Conservation (phyloP, 2,888 invertebrate species). For the Aethes cnicana region DNA sequence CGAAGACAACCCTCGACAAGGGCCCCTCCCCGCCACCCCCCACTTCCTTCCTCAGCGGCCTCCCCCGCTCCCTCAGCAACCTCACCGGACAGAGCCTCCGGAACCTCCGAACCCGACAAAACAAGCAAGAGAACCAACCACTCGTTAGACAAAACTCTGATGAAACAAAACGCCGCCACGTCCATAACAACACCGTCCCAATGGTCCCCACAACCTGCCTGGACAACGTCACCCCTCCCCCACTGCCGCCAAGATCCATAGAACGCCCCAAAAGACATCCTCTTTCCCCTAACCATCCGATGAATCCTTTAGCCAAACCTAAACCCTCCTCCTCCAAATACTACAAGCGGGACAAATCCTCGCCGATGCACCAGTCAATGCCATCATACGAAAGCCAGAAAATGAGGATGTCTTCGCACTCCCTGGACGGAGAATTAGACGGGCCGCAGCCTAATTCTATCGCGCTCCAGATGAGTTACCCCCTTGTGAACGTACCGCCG, state of each 20-base stretch:
- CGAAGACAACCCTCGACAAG: constrained; percentile 42
- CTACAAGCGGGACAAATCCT: constrained; percentile 47
- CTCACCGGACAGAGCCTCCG: constrained; percentile 73
- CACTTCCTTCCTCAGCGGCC: constrained; percentile 64
- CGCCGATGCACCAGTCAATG: constrained; percentile 63
- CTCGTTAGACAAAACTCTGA: constrained; percentile 61
- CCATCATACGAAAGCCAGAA: constrained; percentile 52
- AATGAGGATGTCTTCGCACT: constrained; percentile 64
- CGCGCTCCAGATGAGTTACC: constrained; percentile 85
- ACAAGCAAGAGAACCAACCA: constrained; percentile 50
- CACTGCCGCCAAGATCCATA: constrained; percentile 60
- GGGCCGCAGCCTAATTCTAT: constrained; percentile 83
- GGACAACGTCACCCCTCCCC: constrained; percentile 67
- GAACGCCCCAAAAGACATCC: constrained; percentile 58
- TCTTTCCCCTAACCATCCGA: constrained; percentile 42
- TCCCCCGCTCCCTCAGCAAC: constrained; percentile 74
- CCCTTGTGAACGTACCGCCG: constrained; percentile 82
- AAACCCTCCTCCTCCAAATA: constrained; percentile 49
- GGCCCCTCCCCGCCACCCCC: constrained; percentile 40
- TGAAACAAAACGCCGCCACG: constrained; percentile 50
- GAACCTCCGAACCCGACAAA: constrained; percentile 59
- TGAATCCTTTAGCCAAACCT: constrained; percentile 53
- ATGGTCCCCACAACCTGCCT: constrained; percentile 70
- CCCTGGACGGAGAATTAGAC: constrained; percentile 67
- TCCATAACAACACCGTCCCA: constrained; percentile 64